Conservation (phyloP, 1,140 invertebrate species). For the Nasonia giraulti region DNA sequence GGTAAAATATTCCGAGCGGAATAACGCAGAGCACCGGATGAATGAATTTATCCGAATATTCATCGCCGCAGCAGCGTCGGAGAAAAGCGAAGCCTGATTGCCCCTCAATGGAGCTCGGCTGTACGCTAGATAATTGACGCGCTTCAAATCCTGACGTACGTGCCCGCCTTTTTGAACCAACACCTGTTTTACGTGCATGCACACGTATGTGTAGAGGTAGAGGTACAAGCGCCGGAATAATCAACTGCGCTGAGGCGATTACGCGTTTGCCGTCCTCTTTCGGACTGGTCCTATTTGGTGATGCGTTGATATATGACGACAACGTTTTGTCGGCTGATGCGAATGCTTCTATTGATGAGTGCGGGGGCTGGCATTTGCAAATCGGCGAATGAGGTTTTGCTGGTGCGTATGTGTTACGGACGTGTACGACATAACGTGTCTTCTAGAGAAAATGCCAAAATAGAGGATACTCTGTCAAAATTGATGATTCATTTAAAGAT, state of each 20-base stretch:
- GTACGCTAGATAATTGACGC: conserved; percentile 5
- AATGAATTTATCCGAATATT: conserved; percentile 11
- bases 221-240: not conserved
- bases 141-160: not conserved
- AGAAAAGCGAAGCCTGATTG: conserved; percentile 22
- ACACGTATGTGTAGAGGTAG: too few relatives aligned
- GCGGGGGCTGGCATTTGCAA: not conserved
- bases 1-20: conserved; percentile 54
- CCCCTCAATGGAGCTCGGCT: not conserved
- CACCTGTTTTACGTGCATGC: not conserved
- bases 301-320: not conserved
- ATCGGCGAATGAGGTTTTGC: not conserved
- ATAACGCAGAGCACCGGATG: not conserved
- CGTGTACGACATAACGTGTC: too few relatives aligned
- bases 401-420: too few relatives aligned
- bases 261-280: not conserved
- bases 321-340: too few relatives aligned
- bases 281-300: not conserved
- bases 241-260: not conserved
- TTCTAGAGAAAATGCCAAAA: too few relatives aligned
- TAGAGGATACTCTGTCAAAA: conserved; percentile 8
- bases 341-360: not conserved
- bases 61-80: not conserved
- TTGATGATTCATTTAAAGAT: not conserved
- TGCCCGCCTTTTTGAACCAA: not conserved